Base-by-base conservation (phyloP, 2,888 invertebrate species). In the Iselma pallidipennis region DNA sequence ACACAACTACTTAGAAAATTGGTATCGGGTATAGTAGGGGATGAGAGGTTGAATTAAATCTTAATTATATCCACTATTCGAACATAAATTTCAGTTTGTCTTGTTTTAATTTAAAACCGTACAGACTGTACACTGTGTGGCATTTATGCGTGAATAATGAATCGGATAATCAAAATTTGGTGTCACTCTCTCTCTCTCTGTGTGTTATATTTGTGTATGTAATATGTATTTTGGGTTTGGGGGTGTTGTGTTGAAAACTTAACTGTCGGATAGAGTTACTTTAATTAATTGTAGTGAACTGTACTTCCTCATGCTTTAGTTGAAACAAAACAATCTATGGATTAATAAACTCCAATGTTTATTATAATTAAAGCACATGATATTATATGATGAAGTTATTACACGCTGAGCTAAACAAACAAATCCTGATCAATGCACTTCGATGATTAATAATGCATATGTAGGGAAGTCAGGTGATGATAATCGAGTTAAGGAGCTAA, bases 61-160 rank as follows among this genome's bases (percentile, higher is more conserved):
- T 57, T 66, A 65, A 65, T 66, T 66, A 62, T 55, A 48, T 19
- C 59, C 49, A 60, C 62, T 57, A 65, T 64, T 62, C 54, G 56
- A 59, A 62, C 60, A 63, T 61, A 57, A 57, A 66, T 61, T 59
- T 48, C 19, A 61, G 66, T 61, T 64, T 51, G 59, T 56, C 63
- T 31, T 21, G 29, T 26, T 54, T 26, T 14, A 53, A 52, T 55
- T 60, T 63, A 66, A 63, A 53, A 57, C 57, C 57, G 26, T 59
- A 37, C 37, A 9, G 9, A 37, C n/a, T 61, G 60, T 64, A n/a
- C n/a, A n/a, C n/a, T 57, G 50, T 57, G 29, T 14, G 37, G 16
- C 42, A 55, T 57, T 57, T 52, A 42, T 57, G 45, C 19, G 37
- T 57, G 51, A 55, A 42, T 59, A 55, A 60, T 71, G 50, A 58